These are phyloP conservation scores for Catocala fraxini DNA, from an alignment of 2,888 invertebrate species.

Conservation along the genomic window DNA sequence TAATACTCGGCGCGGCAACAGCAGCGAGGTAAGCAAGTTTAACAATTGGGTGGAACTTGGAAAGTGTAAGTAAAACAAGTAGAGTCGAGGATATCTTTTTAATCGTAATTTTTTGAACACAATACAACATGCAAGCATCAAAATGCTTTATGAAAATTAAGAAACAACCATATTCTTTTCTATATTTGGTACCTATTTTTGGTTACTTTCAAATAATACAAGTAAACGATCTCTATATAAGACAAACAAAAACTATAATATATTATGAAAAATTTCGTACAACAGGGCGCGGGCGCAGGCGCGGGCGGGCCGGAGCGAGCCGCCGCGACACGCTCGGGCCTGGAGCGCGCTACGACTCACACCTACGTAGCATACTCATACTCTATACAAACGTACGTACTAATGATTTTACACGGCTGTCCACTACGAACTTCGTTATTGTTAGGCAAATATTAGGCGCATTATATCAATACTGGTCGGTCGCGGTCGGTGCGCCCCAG, in stretches of 20 bases:
- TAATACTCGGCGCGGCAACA: too few relatives aligned
- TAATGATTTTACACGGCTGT: constrained; percentile 50
- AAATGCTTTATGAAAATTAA: constrained; percentile 86
- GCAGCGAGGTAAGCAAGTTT: too few relatives aligned
- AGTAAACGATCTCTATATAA: constrained; percentile 83
- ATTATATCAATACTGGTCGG: constrained; percentile 24
- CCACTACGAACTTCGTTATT: constrained; percentile 31
- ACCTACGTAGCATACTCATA: constrained; percentile 45
- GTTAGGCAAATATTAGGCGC: constrained; percentile 54
- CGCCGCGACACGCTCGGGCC: constrained; percentile 49
- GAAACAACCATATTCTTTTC: constrained; percentile 83
- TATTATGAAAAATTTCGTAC: constrained; percentile 84
- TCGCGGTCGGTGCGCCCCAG: constrained; percentile 30
- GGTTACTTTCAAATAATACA: constrained; percentile 85
- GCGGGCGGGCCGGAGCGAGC: constrained; percentile 65
- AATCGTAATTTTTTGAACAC: constrained; percentile 87
- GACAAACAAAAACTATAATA: constrained; percentile 86
- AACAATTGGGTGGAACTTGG: too few relatives aligned
- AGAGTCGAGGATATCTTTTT: constrained; percentile 78
- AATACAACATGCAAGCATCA: constrained; percentile 88
- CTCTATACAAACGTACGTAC: constrained; percentile 53
- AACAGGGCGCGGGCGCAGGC: constrained; percentile 68
- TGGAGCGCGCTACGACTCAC: constrained; percentile 17
- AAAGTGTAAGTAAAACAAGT: constrained; percentile 48
- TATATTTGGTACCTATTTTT: constrained; percentile 88